A percentile compares a stretch with the other conserved stretches of the same genome.
Conservation (phyloP, 2,888 invertebrate species). For the Neuroscelio doddi region DNA sequence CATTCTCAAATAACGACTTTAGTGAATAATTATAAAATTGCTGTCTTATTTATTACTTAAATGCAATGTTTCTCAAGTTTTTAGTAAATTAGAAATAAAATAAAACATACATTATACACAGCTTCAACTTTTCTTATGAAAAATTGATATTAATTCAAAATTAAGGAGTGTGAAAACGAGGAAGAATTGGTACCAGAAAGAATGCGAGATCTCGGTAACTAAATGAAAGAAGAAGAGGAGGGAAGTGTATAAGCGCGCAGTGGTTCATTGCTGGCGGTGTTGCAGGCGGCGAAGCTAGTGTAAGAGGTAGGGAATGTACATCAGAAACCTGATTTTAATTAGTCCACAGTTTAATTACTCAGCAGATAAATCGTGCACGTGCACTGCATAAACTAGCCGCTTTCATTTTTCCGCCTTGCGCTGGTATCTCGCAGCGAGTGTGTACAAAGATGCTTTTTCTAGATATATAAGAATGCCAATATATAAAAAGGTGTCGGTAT, state of each 20-base stretch:
- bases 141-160: background rate
- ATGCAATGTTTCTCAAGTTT: too few species aligned
- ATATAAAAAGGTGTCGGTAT: slow-evolving; percentile 28
- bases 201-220: slow-evolving; percentile 31
- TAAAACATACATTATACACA: background rate
- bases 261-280: slow-evolving; percentile 40
- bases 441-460: slow-evolving; percentile 38
- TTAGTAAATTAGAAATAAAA: too few species aligned
- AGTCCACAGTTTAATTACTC: slow-evolving; percentile 73
- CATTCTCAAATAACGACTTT: too few species aligned
- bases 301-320: slow-evolving; percentile 46
- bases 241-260: slow-evolving; percentile 38
- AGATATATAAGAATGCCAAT: slow-evolving; percentile 36
- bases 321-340: slow-evolving; percentile 73
- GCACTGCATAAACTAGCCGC: slow-evolving; percentile 72
- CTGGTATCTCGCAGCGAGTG: slow-evolving; percentile 51
- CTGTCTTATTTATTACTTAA: too few species aligned
- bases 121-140: background rate
- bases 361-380: slow-evolving; percentile 73
- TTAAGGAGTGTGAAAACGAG: slow-evolving; percentile 13
- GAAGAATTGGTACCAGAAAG: slow-evolving; percentile 22
- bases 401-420: slow-evolving; percentile 69
- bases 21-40: too few species aligned
- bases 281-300: slow-evolving; percentile 30
- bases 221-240: slow-evolving; percentile 34